Conservation (phyloP, 2,113 vertebrate genomes). For the Calonectris borealis region DNA sequence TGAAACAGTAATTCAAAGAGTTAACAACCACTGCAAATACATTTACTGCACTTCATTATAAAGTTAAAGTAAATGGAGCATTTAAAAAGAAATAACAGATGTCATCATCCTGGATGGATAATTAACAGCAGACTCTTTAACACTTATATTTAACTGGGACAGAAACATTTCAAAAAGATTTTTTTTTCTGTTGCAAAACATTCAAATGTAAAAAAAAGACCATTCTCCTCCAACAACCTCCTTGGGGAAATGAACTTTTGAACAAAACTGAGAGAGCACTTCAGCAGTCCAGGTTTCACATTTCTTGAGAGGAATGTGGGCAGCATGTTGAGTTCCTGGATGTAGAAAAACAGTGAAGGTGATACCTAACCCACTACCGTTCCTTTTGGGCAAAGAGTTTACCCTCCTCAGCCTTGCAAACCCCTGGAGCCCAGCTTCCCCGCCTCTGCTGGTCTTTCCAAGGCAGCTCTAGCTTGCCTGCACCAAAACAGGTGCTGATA, state of each 20-base stretch:
- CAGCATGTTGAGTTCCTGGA: not conserved
- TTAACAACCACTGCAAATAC: constrained; percentile 50
- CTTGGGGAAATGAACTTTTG: not conserved
- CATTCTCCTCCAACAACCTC: constrained; percentile 18
- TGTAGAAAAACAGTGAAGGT: not conserved
- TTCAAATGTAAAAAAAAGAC: constrained; percentile 28
- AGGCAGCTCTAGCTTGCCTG: not conserved
- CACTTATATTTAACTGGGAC: constrained; percentile 44
- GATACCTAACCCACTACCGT: not conserved
- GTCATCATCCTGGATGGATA: constrained; percentile 56
- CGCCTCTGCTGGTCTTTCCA: not conserved
- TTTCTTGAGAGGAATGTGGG: not conserved
- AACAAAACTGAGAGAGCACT: not conserved
- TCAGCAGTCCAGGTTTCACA: not conserved
- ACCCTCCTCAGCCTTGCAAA: not conserved
- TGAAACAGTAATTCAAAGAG: not conserved
- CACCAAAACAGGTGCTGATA: not conserved
- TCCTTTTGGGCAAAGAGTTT: not conserved
- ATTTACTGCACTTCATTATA: constrained; percentile 34
- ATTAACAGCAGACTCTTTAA: constrained; percentile 64
- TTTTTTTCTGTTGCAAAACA: constrained; percentile 64
- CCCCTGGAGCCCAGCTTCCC: not conserved
- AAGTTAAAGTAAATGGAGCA: constrained; percentile 54
- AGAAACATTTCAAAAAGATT: constrained; percentile 50
- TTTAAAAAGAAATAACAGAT: constrained; percentile 65